Evolutionary conservation across 2,113 vertebrate genomes (phyloP), one percentile per base, ranked within the genome.

Genomic region (Rhynchomys soricoides): DNA sequence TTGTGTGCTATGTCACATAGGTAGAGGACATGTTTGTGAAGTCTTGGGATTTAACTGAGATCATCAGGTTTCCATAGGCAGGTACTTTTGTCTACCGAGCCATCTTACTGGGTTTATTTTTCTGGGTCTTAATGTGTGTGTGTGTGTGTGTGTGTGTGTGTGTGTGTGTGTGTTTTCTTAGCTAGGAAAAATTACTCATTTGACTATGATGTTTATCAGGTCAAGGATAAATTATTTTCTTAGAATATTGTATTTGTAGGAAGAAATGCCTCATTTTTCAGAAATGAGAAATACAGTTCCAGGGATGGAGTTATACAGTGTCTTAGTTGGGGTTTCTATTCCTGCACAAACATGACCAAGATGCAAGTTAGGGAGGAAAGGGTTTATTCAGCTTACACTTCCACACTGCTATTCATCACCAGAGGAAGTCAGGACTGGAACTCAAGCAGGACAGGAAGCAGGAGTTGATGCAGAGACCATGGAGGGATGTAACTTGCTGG

Each of bases 151-250:
- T 19, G 5, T 34, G 26, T 29, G 7, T 26, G 62, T 64, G 26
- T 64, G 31, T 66, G 29, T 50, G 19, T 52, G 3, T 78, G 48
- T 79, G 50, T 52, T 7, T 79, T 90, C 90, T 93, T 93, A 90
- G 89, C 10, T 78, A 90, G 78, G 92, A 93, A 88, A 37, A 50
- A n/a, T 24, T 50, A 94, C 52, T 93, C 6, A 85, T 71, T 93
- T 95, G 43, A 73, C 22, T 43, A 15, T 45, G 31, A 2, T 92
- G 8, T 90, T 74, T 93, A 86, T 86, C 10, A 73, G 16, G 48
- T 95, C 17, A 87, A 64, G 94, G 68, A 86, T 79, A 91, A 92
- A 71, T 93, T 73, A 24, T 94, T 95, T 68, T 93, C 90, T 45
- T 29, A 71, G 82, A 95, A 52, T n/a, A 59, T 50, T 79, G 66